Conservation (phyloP, 2,113 vertebrate species). For the Chrysochloris asiatica region DNA sequence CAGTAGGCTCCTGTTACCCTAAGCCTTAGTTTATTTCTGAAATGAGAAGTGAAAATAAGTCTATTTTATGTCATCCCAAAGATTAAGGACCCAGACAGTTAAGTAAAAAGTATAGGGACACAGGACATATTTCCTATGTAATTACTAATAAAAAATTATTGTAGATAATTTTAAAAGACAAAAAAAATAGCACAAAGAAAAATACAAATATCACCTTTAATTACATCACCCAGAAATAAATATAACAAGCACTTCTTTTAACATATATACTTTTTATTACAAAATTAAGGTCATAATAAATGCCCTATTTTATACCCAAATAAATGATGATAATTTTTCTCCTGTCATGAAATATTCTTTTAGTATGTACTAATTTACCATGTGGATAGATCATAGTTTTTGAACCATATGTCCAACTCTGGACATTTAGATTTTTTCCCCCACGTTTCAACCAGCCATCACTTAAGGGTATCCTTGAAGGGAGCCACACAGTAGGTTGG, state of each 20-base stretch:
- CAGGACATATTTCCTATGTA: background rate
- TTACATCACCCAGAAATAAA: background rate
- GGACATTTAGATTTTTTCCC: background rate
- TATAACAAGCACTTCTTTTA: background rate
- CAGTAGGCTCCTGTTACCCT: background rate
- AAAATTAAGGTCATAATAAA: background rate
- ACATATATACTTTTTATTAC: background rate
- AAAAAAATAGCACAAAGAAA: background rate
- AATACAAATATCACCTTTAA: background rate
- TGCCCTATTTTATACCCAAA: background rate
- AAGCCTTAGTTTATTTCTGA: background rate
- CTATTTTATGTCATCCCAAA: background rate
- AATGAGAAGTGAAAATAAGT: background rate
- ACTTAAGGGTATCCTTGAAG: background rate
- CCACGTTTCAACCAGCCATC: background rate
- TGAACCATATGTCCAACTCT: background rate
- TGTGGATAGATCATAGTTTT: background rate
- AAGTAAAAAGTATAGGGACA: background rate
- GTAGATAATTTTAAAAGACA: background rate
- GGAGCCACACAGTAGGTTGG: rapidly evolving
- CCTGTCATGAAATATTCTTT: background rate
- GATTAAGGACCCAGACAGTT: background rate
- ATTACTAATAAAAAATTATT: background rate
- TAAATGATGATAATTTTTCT: background rate
- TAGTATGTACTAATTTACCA: background rate